Evolutionary conservation across 2,888 invertebrate genomes (phyloP).

Genomic region (Drosophila diplacantha): DNA sequence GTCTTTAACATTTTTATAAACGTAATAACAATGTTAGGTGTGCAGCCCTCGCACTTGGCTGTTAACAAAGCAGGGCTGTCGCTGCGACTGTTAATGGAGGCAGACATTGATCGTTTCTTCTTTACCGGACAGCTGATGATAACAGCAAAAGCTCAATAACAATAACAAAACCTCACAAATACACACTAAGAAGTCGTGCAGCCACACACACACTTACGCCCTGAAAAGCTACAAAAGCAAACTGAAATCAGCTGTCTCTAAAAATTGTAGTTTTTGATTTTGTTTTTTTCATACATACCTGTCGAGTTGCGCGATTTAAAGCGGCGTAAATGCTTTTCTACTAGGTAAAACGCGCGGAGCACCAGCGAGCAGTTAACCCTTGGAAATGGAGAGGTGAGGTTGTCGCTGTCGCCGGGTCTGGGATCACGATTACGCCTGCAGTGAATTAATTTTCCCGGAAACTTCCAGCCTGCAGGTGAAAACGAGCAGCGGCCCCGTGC

Average conservation of each 20-base stretch:
- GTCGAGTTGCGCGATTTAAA: constrained; percentile 25
- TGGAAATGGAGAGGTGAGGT: constrained; percentile 48
- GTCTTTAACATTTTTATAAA: neutral
- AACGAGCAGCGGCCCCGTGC: constrained; percentile 67
- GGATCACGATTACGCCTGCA: neutral
- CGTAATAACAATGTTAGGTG: neutral
- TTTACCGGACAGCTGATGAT: constrained; percentile 9
- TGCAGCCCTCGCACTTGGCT: neutral
- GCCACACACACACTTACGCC: neutral
- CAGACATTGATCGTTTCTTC: neutral
- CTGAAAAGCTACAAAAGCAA: constrained; percentile 28
- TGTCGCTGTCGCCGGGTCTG: neutral
- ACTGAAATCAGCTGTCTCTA: constrained; percentile 42
- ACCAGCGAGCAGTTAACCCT: constrained; percentile 13
- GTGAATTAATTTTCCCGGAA: neutral
- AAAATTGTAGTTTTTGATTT: constrained; percentile 6
- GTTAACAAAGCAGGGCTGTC: neutral
- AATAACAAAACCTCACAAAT: constrained; percentile 5
- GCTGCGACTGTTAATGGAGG: neutral
- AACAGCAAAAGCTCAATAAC: neutral
- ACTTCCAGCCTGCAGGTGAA: constrained; percentile 30
- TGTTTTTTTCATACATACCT: neutral
- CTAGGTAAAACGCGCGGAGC: constrained; percentile 35
- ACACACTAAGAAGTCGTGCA: neutral
- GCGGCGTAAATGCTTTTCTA: constrained; percentile 34